A percentile compares a stretch with the other conserved stretches of the same genome.
phyloP scores from a whole-genome alignment of 2,113 vertebrate genomes.

The Psilopsiagon aurifrons region DNA sequence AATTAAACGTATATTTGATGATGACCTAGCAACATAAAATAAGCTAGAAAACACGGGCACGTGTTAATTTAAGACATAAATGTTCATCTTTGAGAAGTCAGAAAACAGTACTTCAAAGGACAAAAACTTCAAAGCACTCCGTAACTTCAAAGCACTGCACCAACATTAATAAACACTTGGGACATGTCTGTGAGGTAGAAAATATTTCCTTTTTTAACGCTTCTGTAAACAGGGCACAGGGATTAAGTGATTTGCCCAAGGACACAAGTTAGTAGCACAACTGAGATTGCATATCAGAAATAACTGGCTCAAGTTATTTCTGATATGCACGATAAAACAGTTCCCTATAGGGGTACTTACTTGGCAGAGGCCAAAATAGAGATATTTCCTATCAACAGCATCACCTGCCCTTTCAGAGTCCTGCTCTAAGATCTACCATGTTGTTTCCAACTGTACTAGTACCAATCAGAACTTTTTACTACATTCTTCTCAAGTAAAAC shows the following conservation, averaged over 20 bases:
- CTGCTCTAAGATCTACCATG: background rate
- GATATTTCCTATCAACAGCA: background rate
- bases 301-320: background rate
- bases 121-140: conserved; percentile 56
- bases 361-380: background rate
- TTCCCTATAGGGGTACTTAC: background rate
- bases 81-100: conserved; percentile 43
- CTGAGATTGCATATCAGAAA: background rate
- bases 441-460: background rate
- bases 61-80: conserved; percentile 58
- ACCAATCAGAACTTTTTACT: background rate
- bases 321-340: no score
- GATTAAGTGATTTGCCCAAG: conserved; percentile 56
- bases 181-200: conserved; percentile 60
- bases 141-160: conserved; percentile 56
- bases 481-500: background rate
- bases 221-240: conserved; percentile 58
- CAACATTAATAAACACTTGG: conserved; percentile 60
- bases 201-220: conserved; percentile 52
- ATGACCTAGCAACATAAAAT: conserved; percentile 38
- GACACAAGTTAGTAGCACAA: conserved; percentile 37
- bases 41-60: conserved; percentile 5
- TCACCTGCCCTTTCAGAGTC: background rate
- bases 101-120: conserved; percentile 71
- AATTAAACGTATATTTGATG: conserved; percentile 64